These are phyloP conservation scores for Apodemia duryi DNA, from an alignment of 2,888 invertebrate genomes.

Conservation along the genomic window DNA sequence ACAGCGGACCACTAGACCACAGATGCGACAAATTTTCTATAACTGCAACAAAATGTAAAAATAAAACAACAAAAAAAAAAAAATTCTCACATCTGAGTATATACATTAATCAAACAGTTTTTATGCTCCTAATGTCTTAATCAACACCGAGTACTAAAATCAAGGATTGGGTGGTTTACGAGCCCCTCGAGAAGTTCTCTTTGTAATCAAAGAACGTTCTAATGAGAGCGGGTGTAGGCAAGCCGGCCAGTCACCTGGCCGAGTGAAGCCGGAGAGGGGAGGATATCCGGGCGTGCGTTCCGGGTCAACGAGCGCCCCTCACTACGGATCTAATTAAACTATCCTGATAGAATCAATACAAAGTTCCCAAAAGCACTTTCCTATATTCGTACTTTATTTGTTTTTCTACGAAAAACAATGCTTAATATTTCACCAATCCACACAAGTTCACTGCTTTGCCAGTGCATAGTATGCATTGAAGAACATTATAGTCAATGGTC, in stretches of 20 bases:
- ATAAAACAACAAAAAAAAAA: too few relatives aligned
- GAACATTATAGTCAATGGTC: too few relatives aligned
- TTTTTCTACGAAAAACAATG: neutral
- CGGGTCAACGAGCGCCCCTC: slow-evolving; percentile 5
- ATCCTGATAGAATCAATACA: neutral
- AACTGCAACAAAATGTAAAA: too few relatives aligned
- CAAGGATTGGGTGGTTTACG: neutral
- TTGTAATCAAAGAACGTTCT: slow-evolving; percentile 3
- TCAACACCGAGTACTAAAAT: neutral
- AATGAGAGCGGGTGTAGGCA: neutral
- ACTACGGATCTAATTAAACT: slow-evolving; percentile 12
- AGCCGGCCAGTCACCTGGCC: neutral
- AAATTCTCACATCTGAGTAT: too few relatives aligned
- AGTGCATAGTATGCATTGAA: too few relatives aligned
- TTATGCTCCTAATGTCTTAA: too few relatives aligned
- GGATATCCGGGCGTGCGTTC: neutral
- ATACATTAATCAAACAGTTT: too few relatives aligned
- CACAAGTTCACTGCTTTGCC: too few relatives aligned
- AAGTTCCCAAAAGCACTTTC: neutral
- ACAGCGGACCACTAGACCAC: too few relatives aligned
- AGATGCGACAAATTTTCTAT: too few relatives aligned
- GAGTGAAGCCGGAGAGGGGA: neutral
- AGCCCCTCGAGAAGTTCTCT: neutral
- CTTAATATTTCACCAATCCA: too few relatives aligned
- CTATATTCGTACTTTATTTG: neutral